Percentiles rank a stretch among this genome's conserved stretches.
Conservation (phyloP, 2,113 vertebrate species). For the Pterocles burchelli region DNA sequence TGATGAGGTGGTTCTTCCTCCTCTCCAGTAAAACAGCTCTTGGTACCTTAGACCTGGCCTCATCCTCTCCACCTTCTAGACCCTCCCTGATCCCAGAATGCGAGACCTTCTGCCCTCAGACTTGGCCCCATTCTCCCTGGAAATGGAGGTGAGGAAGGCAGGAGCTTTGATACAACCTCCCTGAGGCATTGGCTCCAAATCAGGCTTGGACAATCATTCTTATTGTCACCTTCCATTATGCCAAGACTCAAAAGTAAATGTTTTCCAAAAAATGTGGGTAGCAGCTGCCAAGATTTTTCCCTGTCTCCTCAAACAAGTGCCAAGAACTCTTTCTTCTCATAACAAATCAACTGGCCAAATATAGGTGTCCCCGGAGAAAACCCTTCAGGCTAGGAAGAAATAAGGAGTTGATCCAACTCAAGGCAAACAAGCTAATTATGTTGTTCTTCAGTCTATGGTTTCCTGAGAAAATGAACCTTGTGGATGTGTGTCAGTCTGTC, state of each 20-base stretch:
- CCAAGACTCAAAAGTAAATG: background rate
- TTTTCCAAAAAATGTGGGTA: background rate
- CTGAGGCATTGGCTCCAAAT: background rate
- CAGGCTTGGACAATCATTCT: background rate
- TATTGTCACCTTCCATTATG: background rate
- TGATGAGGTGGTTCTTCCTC: background rate
- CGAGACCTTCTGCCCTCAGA: fast-evolving
- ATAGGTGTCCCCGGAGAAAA: background rate
- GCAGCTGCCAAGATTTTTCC: background rate
- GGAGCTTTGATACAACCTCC: background rate
- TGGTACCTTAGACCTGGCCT: background rate
- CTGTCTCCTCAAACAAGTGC: background rate
- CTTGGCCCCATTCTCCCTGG: background rate
- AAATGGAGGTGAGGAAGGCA: background rate
- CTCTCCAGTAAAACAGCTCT: background rate
- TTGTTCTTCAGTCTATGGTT: background rate
- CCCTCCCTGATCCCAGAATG: background rate
- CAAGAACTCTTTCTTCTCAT: constrained; percentile 15
- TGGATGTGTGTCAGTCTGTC: background rate
- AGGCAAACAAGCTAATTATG: background rate
- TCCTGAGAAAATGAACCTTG: background rate
- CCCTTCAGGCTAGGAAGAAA: background rate
- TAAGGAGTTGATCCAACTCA: background rate
- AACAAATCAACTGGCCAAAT: background rate
- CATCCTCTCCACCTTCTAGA: background rate